phyloP scores from a whole-genome alignment of 1,140 invertebrate species.

The Laupala kohalensis region DNA sequence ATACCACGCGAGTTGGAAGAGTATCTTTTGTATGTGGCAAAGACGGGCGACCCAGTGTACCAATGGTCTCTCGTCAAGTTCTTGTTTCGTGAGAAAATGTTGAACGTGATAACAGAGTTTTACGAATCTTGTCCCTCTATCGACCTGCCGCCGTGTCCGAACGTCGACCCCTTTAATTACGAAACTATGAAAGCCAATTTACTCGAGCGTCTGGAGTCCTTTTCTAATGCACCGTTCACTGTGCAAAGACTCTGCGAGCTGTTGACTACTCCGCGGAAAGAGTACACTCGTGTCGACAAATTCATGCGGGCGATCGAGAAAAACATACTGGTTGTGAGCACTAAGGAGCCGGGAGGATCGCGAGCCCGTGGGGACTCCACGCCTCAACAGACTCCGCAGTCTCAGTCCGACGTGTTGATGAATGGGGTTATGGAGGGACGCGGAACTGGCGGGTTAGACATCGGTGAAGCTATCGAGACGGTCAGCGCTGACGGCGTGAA shows the following conservation, averaged over 20 bases:
- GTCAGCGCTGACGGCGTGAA: conserved; percentile 9
- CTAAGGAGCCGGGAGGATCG: conserved; percentile 68
- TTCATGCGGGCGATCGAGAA: conserved; percentile 91
- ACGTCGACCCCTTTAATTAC: conserved; percentile 83
- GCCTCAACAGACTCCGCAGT: neutral
- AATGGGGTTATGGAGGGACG: conserved; percentile 13
- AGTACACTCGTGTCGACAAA: conserved; percentile 91
- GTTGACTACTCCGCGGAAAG: conserved; percentile 75
- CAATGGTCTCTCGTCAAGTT: conserved; percentile 81
- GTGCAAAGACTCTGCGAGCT: conserved; percentile 91
- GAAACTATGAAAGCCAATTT: conserved; percentile 76
- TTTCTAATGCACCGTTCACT: conserved; percentile 86
- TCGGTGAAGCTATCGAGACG: conserved; percentile 11
- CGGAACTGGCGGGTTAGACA: conserved; percentile 5
- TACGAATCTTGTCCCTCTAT: conserved; percentile 62
- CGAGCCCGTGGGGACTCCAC: conserved; percentile 32
- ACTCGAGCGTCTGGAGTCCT: conserved; percentile 68
- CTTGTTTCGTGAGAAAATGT: conserved; percentile 74
- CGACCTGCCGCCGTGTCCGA: conserved; percentile 65
- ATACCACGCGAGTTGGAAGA: conserved; percentile 84
- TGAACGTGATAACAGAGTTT: conserved; percentile 75
- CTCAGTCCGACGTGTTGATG: conserved; percentile 7
- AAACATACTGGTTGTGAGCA: conserved; percentile 88
- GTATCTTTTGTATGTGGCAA: conserved; percentile 79
- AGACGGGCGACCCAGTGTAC: conserved; percentile 86